Percentiles rank a stretch among this genome's conserved stretches.
Conservation (phyloP, 2,888 invertebrate genomes). For the Hirudinaria manillensis region DNA sequence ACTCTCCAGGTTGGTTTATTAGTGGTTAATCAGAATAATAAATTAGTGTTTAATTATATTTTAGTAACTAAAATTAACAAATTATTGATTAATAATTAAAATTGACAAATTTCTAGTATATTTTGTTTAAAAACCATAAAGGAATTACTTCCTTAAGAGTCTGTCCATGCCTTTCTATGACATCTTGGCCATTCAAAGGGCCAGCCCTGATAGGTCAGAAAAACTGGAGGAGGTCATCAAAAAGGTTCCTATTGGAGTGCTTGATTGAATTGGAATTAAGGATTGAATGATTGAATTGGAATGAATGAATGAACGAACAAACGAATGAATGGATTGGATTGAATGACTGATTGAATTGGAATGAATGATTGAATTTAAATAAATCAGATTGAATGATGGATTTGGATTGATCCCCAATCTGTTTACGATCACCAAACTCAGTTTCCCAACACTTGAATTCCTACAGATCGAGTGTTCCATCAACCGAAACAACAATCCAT, state of each 20-base stretch:
- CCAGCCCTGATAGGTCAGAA: constrained; percentile 9
- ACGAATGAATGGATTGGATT: too few species aligned
- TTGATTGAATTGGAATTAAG: too few species aligned
- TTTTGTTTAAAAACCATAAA: not conserved
- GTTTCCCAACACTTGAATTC: too few species aligned
- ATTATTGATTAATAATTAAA: too few species aligned
- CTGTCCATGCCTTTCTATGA: not conserved
- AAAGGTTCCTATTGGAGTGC: constrained; percentile 6
- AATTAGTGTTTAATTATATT: not conserved
- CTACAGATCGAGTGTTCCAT: not conserved
- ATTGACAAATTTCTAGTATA: too few species aligned
- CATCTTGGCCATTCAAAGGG: not conserved
- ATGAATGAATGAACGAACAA: not conserved
- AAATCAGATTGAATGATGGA: too few species aligned
- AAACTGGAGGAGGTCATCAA: constrained; percentile 19
- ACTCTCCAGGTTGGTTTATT: constrained; percentile 14
- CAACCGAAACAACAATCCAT: not conserved
- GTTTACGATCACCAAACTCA: too few species aligned
- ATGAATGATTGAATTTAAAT: too few species aligned
- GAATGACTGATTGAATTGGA: too few species aligned
- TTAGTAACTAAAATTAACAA: too few species aligned
- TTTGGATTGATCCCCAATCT: too few species aligned
- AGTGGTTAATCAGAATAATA: not conserved
- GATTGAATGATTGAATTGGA: too few species aligned
- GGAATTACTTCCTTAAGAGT: constrained; percentile 2